phyloP scores from a whole-genome alignment of 2,888 invertebrate species.

The Parasteatoda lunata region DNA sequence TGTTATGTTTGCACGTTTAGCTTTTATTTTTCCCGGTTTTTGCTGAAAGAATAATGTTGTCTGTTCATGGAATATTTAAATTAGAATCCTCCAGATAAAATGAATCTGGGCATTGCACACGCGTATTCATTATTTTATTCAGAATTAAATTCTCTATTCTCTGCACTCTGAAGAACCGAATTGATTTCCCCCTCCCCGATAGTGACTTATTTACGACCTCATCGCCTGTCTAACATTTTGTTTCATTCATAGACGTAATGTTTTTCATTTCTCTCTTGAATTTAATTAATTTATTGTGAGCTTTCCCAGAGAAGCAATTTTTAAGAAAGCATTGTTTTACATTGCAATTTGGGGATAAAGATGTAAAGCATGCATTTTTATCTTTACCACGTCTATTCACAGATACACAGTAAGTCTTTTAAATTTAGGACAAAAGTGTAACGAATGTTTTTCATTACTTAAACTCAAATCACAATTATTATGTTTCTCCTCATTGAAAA shows the following conservation, averaged over 20 bases:
- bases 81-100: slow-evolving; percentile 65
- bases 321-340: neutral
- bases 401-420: neutral
- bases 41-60: neutral
- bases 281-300: neutral
- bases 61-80: slow-evolving; percentile 23
- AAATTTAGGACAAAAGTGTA: slow-evolving; percentile 6
- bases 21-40: neutral
- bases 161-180: neutral
- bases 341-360: neutral
- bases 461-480: slow-evolving; percentile 6
- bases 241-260: neutral
- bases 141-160: neutral
- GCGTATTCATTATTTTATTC: neutral
- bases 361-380: slow-evolving; percentile 14
- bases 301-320: neutral
- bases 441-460: neutral
- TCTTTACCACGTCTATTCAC: neutral
- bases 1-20: neutral
- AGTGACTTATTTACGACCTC: neutral
- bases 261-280: neutral
- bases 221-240: too few relatives aligned
- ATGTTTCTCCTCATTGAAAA: slow-evolving; percentile 17
- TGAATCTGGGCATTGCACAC: slow-evolving; percentile 61
- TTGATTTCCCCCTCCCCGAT: neutral